Evolutionary conservation across 1,140 invertebrate genomes (phyloP).

Genomic region (Penaeus vannamei): DNA sequence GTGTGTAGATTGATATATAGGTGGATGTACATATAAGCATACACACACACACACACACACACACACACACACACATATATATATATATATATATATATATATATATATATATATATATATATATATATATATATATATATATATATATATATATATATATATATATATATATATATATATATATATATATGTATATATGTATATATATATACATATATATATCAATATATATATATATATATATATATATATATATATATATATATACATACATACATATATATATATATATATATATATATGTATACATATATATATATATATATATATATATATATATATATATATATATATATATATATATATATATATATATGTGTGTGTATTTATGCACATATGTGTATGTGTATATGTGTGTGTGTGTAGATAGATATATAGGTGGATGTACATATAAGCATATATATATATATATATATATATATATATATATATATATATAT

Average conservation of each 20-base stretch:
- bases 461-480: not conserved
- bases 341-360: no score
- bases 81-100: not conserved
- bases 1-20: not conserved
- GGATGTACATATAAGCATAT: no score
- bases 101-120: no score
- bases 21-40: not conserved
- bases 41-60: not conserved
- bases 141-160: no score
- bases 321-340: no score
- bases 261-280: not conserved
- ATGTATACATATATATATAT: no score
- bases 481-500: not conserved
- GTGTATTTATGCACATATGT: no score
- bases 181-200: no score
- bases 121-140: not conserved
- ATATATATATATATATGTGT: no score
- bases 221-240: not conserved
- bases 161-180: no score
- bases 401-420: no score
- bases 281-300: slow-evolving; percentile 25
- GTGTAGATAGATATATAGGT: not conserved
- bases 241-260: not conserved
- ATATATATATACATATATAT: no score
- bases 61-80: not conserved